Evolutionary conservation across 2,888 invertebrate species (phyloP).

Genomic region (Drosophila imparisetae): DNA sequence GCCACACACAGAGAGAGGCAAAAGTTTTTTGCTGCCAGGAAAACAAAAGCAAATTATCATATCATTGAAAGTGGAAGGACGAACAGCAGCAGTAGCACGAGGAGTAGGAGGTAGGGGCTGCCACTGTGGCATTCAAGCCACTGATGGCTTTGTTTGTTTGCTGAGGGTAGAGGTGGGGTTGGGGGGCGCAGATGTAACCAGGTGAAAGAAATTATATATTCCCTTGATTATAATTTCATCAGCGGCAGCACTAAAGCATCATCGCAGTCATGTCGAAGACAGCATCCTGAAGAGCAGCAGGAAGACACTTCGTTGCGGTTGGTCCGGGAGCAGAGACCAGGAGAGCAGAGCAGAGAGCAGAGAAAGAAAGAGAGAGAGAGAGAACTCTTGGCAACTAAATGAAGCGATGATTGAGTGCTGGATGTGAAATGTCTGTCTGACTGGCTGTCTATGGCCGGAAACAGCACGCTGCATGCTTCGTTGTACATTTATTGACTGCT

Average conservation of each 20-base stretch:
- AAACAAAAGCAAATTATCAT: conserved; percentile 81
- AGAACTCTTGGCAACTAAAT: conserved; percentile 6
- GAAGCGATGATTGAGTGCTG: conserved; percentile 25
- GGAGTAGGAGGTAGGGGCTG: conserved; percentile 5
- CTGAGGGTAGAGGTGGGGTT: background rate
- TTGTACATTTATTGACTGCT: conserved; percentile 74
- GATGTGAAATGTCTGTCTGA: conserved; percentile 16
- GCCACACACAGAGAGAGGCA: conserved; percentile 29
- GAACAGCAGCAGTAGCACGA: background rate
- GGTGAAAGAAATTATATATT: conserved; percentile 83
- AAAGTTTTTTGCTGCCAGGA: conserved; percentile 65
- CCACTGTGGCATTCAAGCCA: conserved; percentile 31
- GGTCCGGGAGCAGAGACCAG: conserved; percentile 25
- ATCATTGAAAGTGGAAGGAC: conserved; percentile 63
- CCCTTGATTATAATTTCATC: conserved; percentile 84
- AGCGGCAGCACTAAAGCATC: conserved; percentile 78
- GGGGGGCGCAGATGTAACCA: conserved; percentile 68
- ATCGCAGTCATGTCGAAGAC: conserved; percentile 72
- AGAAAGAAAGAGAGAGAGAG: no score
- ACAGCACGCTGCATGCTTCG: conserved; percentile 52
- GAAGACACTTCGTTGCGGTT: conserved; percentile 57
- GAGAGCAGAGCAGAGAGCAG: background rate
- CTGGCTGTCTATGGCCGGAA: conserved; percentile 53
- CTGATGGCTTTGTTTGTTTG: conserved; percentile 64
- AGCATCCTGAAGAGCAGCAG: conserved; percentile 19